phyloP scores from a whole-genome alignment of 2,797 vertebrate species.

The Parauchenoglanis ngamensis region DNA sequence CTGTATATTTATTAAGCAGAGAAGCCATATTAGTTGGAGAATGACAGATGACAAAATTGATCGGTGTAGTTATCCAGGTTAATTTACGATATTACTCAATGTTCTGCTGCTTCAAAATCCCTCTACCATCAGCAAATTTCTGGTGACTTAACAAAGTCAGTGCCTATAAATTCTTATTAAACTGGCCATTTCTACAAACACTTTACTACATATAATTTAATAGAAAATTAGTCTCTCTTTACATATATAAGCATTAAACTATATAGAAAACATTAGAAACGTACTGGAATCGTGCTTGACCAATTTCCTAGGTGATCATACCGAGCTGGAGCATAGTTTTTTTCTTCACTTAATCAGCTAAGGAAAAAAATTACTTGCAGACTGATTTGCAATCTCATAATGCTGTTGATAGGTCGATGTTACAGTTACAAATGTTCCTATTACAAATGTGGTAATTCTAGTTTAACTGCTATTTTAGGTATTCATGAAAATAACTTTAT shows the following conservation, averaged over 20 bases:
- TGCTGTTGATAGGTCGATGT: neutral
- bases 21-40: neutral
- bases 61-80: neutral
- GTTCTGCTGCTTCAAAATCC: neutral
- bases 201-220: neutral
- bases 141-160: neutral
- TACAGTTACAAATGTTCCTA: neutral
- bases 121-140: neutral
- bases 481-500: neutral
- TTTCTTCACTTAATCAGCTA: neutral
- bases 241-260: neutral
- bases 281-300: neutral
- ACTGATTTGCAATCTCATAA: neutral
- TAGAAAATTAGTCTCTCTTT: neutral
- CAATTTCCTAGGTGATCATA: too few relatives aligned
- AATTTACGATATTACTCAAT: neutral
- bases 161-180: neutral
- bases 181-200: neutral
- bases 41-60: neutral
- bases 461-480: neutral
- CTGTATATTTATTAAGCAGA: constrained; percentile 1
- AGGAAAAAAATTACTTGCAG: neutral
- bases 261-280: neutral
- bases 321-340: too few relatives aligned
- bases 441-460: neutral